phyloP scores from a whole-genome alignment of 1,140 invertebrate species.

The Drosophila gunungcola region DNA sequence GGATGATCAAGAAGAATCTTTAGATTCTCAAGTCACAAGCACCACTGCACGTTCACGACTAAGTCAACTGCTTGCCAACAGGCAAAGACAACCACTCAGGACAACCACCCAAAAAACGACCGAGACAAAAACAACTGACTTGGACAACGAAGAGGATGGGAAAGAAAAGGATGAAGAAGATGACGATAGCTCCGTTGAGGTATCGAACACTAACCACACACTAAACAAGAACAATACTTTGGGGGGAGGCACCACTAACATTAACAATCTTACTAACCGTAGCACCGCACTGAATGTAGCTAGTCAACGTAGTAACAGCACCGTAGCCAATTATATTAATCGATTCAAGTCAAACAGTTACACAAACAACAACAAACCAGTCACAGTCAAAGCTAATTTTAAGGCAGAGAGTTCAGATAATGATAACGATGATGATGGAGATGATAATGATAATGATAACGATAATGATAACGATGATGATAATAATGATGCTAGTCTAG shows the following conservation, averaged over 20 bases:
- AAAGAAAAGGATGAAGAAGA: conserved; percentile 23
- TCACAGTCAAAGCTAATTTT: conserved; percentile 59
- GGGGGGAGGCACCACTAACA: conserved; percentile 22
- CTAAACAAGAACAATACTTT: conserved; percentile 30
- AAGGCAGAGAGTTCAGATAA: conserved; percentile 50
- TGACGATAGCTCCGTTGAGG: conserved; percentile 35
- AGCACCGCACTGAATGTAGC: conserved; percentile 49
- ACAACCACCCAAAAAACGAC: conserved; percentile 15
- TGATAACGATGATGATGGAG: conserved; percentile 26
- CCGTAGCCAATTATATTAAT: conserved; percentile 79
- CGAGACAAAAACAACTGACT: conserved; percentile 1
- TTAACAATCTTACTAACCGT: conserved; percentile 41
- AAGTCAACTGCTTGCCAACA: conserved; percentile 60
- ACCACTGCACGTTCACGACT: conserved; percentile 29
- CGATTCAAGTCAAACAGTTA: conserved; percentile 57
- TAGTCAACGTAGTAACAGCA: conserved; percentile 77
- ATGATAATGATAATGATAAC: conserved; percentile 4
- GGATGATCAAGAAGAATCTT: conserved; percentile 20
- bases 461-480: conserved; percentile 38
- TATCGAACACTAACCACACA: conserved; percentile 47
- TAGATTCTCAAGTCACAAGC: neutral
- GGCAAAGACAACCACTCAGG: conserved; percentile 34
- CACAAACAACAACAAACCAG: conserved; percentile 39
- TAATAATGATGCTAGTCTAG: conserved; percentile 54
- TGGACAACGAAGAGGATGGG: conserved; percentile 24